Evolutionary conservation across 2,888 invertebrate species (phyloP).

Genomic region (Arge pagana): DNA sequence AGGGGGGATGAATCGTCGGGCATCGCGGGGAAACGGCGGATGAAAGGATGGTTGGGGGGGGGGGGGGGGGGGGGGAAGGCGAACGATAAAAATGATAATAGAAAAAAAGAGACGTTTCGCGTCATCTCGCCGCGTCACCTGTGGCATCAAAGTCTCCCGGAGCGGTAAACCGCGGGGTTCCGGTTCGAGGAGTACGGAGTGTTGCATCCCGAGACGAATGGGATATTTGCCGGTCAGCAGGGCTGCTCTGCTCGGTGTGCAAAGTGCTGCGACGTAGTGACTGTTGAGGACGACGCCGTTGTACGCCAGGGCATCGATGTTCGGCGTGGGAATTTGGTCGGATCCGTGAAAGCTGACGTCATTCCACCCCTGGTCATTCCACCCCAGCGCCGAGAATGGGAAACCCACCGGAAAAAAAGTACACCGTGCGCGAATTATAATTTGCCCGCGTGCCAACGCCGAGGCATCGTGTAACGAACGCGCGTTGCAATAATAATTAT

Average conservation of each 20-base stretch:
- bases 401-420: too few relatives aligned
- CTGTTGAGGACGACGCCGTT: conserved; percentile 84
- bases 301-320: conserved; percentile 84
- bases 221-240: conserved; percentile 86
- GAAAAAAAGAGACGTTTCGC: neutral
- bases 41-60: too few relatives aligned
- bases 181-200: conserved; percentile 68
- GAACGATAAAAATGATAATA: conserved; percentile 22
- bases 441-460: too few relatives aligned
- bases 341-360: conserved; percentile 90
- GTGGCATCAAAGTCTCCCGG: conserved; percentile 70
- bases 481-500: too few relatives aligned
- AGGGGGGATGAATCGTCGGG: too few relatives aligned
- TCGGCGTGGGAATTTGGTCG: conserved; percentile 84
- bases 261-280: conserved; percentile 83
- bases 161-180: conserved; percentile 76
- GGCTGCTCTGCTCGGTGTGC: conserved; percentile 82
- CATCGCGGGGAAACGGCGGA: too few relatives aligned
- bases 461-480: too few relatives aligned
- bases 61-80: too few relatives aligned
- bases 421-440: too few relatives aligned
- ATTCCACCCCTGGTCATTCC: conserved; percentile 81
- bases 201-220: conserved; percentile 78
- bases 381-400: too few relatives aligned
- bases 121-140: too few relatives aligned